Conservation (phyloP, 1,140 invertebrate genomes). For the Brachionus koreanus region DNA sequence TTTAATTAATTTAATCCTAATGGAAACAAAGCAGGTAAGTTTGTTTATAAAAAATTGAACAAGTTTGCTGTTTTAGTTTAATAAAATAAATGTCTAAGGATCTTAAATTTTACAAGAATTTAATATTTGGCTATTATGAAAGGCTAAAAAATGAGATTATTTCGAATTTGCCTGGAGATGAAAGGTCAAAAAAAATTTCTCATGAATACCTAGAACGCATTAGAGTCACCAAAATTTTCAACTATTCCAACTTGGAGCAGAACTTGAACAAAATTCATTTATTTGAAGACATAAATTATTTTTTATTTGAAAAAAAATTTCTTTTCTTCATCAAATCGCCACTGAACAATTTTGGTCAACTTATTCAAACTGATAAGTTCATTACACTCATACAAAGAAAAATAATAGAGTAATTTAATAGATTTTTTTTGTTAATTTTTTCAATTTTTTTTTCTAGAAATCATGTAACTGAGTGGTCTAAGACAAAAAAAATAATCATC, state of each 20-base stretch:
- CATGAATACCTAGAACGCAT: not conserved
- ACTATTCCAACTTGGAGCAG: not conserved
- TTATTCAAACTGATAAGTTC: not conserved
- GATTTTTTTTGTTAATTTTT: not conserved
- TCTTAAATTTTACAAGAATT: slow-evolving; percentile 15
- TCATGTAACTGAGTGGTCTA: slow-evolving; percentile 1
- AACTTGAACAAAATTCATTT: not conserved
- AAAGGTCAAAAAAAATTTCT: not conserved
- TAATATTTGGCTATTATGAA: slow-evolving; percentile 11
- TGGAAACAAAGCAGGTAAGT: not conserved
- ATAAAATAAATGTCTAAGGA: not conserved
- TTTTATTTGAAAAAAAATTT: slow-evolving; percentile 19
- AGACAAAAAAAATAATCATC: not conserved
- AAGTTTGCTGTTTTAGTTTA: not conserved
- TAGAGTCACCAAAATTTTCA: not conserved
- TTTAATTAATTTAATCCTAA: not conserved
- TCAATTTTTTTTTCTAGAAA: not conserved
- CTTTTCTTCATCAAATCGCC: not conserved
- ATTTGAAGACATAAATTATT: too few relatives aligned
- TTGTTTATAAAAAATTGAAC: not conserved
- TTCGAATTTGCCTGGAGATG: not conserved
- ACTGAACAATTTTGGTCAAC: not conserved
- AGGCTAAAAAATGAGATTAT: not conserved
- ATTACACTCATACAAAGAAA: not conserved
- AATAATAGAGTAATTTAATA: not conserved